Conservation (phyloP, 2,797 vertebrate species). For the Geotrypetes seraphini region DNA sequence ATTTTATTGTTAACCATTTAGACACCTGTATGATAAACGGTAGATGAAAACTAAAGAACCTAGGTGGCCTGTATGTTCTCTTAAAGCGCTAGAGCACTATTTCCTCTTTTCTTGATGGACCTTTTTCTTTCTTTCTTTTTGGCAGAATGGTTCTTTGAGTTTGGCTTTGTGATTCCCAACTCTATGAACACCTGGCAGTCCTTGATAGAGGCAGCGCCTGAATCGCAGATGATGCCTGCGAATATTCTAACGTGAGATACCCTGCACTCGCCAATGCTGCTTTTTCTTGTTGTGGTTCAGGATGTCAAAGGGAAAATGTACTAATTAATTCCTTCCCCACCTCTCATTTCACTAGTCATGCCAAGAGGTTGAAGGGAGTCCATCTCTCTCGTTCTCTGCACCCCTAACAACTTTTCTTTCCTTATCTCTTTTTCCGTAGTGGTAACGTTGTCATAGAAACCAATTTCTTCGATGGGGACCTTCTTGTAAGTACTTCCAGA, state of each 20-base stretch:
- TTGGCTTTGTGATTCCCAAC: constrained; percentile 96
- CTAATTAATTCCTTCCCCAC: constrained; percentile 11
- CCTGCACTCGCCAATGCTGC: too few relatives aligned
- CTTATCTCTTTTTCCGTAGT: constrained; percentile 46
- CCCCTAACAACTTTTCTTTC: background rate
- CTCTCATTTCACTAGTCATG: too few relatives aligned
- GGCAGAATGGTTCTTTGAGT: constrained; percentile 97
- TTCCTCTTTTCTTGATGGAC: too few relatives aligned
- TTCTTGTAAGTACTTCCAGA: constrained; percentile 96
- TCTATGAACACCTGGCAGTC: constrained; percentile 99
- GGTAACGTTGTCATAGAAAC: constrained; percentile 98
- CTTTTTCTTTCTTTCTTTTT: constrained; percentile 31
- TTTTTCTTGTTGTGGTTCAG: constrained; percentile 1
- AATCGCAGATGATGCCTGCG: constrained; percentile 98
- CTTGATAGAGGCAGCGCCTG: constrained; percentile 95
- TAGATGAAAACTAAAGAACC: too few relatives aligned
- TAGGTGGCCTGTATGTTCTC: too few relatives aligned
- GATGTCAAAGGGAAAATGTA: background rate
- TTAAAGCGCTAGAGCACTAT: too few relatives aligned
- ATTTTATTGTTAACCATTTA: too few relatives aligned
- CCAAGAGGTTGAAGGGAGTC: too few relatives aligned
- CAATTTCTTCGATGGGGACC: constrained; percentile 93
- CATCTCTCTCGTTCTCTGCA: background rate
- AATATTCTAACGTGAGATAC: constrained; percentile 91
- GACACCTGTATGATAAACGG: too few relatives aligned